Conservation (phyloP, 2,113 vertebrate species). For the Erpornis zantholeuca region DNA sequence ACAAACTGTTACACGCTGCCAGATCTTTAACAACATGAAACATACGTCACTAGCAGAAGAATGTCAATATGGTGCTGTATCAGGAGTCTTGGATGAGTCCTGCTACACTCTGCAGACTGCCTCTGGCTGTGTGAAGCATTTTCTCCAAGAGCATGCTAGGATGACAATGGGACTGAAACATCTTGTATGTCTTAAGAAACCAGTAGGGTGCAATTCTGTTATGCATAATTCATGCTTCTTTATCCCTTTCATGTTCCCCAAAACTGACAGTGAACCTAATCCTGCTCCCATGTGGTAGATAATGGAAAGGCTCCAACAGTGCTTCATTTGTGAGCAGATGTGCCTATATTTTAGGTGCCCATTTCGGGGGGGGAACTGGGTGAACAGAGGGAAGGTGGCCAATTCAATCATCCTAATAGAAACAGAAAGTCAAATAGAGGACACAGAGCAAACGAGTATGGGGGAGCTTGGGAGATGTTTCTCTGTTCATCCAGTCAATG, state of each 20-base stretch:
- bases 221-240: conserved; percentile 20
- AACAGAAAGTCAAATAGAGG: background rate
- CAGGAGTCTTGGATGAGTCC: background rate
- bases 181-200: conserved; percentile 41
- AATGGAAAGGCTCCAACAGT: background rate
- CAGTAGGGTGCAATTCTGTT: conserved; percentile 33
- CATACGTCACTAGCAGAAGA: background rate
- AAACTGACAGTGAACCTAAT: background rate
- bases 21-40: background rate
- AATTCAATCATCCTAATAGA: background rate
- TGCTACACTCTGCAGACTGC: background rate
- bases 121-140: conserved; percentile 17
- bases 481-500: background rate
- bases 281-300: conserved; percentile 1
- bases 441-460: background rate
- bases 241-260: conserved; percentile 6
- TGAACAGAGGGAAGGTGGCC: background rate
- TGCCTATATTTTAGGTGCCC: background rate
- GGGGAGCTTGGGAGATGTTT: background rate
- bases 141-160: background rate
- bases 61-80: background rate
- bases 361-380: background rate
- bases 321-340: background rate
- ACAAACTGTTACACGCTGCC: background rate
- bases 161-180: conserved; percentile 42